Evolutionary conservation across 2,113 vertebrate species (phyloP), one percentile per base, ranked within the genome.

Genomic region (Synchiropus splendidus): DNA sequence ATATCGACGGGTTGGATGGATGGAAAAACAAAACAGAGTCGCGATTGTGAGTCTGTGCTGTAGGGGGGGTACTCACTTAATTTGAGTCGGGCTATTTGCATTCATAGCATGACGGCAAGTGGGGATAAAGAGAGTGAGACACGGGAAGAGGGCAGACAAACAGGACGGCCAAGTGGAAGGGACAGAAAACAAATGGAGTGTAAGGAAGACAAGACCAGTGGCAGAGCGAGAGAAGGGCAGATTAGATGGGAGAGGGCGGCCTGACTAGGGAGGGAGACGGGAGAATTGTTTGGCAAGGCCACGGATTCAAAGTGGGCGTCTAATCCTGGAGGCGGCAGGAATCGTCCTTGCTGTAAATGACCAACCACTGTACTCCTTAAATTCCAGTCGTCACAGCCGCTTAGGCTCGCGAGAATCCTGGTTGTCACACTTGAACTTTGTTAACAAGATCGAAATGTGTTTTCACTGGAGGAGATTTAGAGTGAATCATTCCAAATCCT

Each of bases 101-200:
- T 69, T 61, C 58, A 54, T 50, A 42, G 31, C 48, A 48, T 45
- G 45, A 38, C n/a, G 38, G 41, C n/a, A 12, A 45, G 48, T 41
- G 44, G 37, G 47, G 39, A 37, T 12, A 41, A 17, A 16, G 50
- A 17, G 17, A 27, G 10, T 34, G 31, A 31, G 36, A 40, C 36
- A 33, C 34, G 30, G 44, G 36, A 8, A 36, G 47, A 36, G 36
- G 5, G 18, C 47, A 61, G 54, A 61, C 15, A 12, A 62, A 67
- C 34, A 17, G 32, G 45, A 55, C 45, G 49, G 40, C 33, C 14
- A 18, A 73, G 43, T 12, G 34, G 41, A 66, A 61, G 33, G 54
- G 54, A 66, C 63, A 51, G 68, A 51, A 54, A 77, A 73, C 71
- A 75, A 76, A 78, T 74, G 63, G 51, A 70, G 63, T 73, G 66